phyloP scores from a whole-genome alignment of 2,888 invertebrate species.

The Xylocampa areola region DNA sequence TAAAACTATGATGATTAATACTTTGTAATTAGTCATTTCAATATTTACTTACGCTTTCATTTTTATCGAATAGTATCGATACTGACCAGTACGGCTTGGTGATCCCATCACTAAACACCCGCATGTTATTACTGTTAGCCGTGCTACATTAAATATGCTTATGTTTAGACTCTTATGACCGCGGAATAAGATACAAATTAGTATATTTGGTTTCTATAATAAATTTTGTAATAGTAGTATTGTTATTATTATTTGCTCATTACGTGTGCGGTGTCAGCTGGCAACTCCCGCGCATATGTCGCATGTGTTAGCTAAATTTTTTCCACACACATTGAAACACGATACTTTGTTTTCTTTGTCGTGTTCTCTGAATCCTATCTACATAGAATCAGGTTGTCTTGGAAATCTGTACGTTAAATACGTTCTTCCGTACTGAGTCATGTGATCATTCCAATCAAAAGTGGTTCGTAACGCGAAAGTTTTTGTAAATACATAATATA shows the following conservation, averaged over 20 bases:
- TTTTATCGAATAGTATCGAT: slow-evolving; percentile 55
- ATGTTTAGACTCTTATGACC: slow-evolving; percentile 59
- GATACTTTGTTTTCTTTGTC: slow-evolving; percentile 50
- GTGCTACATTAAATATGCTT: slow-evolving; percentile 60
- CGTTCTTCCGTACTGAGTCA: slow-evolving; percentile 48
- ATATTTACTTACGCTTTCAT: background rate
- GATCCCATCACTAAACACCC: slow-evolving; percentile 71
- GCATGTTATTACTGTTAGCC: slow-evolving; percentile 75
- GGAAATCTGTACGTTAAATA: slow-evolving; percentile 37
- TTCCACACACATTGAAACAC: slow-evolving; percentile 39
- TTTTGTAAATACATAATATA: background rate
- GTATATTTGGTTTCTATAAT: slow-evolving; percentile 15
- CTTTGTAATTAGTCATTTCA: background rate
- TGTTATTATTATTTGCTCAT: slow-evolving; percentile 73
- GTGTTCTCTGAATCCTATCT: slow-evolving; percentile 46
- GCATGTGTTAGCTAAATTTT: slow-evolving; percentile 37
- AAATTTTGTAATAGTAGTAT: slow-evolving; percentile 44
- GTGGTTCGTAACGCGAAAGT: background rate
- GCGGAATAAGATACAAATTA: slow-evolving; percentile 60
- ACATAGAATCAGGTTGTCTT: slow-evolving; percentile 46
- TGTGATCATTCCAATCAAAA: background rate
- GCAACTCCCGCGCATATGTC: slow-evolving; percentile 66
- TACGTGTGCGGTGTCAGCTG: slow-evolving; percentile 74
- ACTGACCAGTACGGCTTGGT: slow-evolving; percentile 55
- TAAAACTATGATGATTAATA: background rate